Percentiles rank a stretch among this genome's conserved stretches.
Evolutionary conservation across 2,113 vertebrate genomes (phyloP).

Genomic region (Lepisosteus oculatus): DNA sequence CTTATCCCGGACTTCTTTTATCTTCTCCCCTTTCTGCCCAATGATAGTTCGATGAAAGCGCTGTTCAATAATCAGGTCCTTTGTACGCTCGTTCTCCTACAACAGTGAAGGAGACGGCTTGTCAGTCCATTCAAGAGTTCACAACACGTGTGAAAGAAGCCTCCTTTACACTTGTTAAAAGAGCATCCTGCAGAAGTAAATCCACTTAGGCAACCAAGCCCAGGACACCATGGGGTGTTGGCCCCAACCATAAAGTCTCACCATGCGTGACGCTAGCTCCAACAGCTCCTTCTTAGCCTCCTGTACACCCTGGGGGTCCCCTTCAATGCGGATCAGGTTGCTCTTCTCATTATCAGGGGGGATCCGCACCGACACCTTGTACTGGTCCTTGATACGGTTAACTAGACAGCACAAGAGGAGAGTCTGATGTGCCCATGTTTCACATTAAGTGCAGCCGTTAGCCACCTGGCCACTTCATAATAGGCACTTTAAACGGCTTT

Average conservation of each 20-base stretch:
- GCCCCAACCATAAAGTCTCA: slow-evolving; percentile 36
- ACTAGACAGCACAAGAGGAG: slow-evolving; percentile 58
- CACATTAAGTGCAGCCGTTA: too few relatives aligned
- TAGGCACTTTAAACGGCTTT: too few relatives aligned
- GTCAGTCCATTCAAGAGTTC: too few relatives aligned
- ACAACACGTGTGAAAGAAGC: too few relatives aligned
- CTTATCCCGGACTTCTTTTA: slow-evolving; percentile 95
- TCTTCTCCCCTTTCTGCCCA: slow-evolving; percentile 95
- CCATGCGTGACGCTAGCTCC: slow-evolving; percentile 97
- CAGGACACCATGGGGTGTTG: too few relatives aligned
- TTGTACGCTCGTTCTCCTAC: slow-evolving; percentile 98
- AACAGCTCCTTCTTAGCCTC: slow-evolving; percentile 97
- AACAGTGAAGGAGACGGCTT: background rate
- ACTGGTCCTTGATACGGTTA: slow-evolving; percentile 96
- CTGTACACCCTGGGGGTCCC: slow-evolving; percentile 94
- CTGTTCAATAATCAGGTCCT: slow-evolving; percentile 97
- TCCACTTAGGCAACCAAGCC: too few relatives aligned
- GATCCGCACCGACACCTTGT: slow-evolving; percentile 97
- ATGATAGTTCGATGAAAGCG: slow-evolving; percentile 98
- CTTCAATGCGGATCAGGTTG: slow-evolving; percentile 95
- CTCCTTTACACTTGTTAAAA: too few relatives aligned
- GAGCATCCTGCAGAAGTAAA: too few relatives aligned
- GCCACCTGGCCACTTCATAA: too few relatives aligned
- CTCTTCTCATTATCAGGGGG: slow-evolving; percentile 96
- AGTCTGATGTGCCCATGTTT: background rate